Percentiles rank a stretch among this genome's conserved stretches.
phyloP scores from a whole-genome alignment of 2,797 vertebrate genomes.

The Neomorphus geoffroyi region DNA sequence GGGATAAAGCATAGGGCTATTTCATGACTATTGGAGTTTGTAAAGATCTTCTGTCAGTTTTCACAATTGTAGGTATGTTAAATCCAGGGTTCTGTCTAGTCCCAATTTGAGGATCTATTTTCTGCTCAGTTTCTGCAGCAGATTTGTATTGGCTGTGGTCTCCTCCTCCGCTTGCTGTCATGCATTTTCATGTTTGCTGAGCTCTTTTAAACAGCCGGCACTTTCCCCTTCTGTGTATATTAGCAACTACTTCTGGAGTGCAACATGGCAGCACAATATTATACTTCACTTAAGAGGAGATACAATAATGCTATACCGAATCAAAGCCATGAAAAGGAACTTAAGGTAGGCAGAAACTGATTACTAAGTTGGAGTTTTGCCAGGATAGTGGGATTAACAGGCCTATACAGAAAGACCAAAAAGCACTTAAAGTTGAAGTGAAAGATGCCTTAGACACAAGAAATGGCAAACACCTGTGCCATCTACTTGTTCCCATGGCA shows the following conservation, averaged over 20 bases:
- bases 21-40: not conserved
- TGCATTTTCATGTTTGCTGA: constrained; percentile 57
- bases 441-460: constrained; percentile 20
- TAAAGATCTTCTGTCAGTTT: constrained; percentile 59
- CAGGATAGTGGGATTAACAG: constrained; percentile 22
- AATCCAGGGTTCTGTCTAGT: constrained; percentile 26
- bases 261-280: constrained; percentile 45
- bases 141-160: constrained; percentile 52
- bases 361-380: constrained; percentile 29
- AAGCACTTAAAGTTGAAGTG: not conserved
- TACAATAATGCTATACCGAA: not conserved
- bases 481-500: not conserved
- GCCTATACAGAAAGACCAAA: not conserved
- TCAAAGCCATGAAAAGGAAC: not conserved
- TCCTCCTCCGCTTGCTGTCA: constrained; percentile 54
- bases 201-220: constrained; percentile 54
- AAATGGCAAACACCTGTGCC: constrained; percentile 1
- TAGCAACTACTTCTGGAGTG: constrained; percentile 49
- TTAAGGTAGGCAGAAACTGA: constrained; percentile 39
- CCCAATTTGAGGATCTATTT: constrained; percentile 53
- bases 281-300: constrained; percentile 10
- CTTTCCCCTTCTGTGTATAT: constrained; percentile 52
- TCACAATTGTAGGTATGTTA: constrained; percentile 22
- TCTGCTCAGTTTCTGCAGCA: constrained; percentile 55
- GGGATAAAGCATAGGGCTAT: not conserved